Evolutionary conservation across 2,888 invertebrate species (phyloP).

Genomic region (Venustoraphidia nigricollis): DNA sequence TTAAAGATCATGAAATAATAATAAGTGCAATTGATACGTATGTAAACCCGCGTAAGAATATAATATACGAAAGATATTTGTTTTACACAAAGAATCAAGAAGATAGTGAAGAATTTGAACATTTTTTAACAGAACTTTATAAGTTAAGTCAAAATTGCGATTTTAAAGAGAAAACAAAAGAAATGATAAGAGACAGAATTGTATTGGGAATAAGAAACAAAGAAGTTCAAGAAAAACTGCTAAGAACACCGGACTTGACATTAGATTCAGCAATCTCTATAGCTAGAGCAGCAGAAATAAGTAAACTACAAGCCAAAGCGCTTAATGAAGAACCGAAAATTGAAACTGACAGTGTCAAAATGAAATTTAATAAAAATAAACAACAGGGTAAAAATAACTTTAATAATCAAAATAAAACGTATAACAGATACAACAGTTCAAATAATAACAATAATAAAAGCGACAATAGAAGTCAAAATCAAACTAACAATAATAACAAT

Average conservation of each 20-base stretch:
- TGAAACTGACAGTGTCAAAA: too few species aligned
- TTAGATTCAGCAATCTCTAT: neutral
- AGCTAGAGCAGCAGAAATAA: neutral
- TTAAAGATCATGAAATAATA: slow-evolving; percentile 5
- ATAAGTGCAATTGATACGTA: slow-evolving; percentile 8
- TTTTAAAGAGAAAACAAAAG: slow-evolving; percentile 11
- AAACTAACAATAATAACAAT: neutral
- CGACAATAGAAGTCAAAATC: too few species aligned
- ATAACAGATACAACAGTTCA: too few species aligned
- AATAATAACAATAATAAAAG: too few species aligned
- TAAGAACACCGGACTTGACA: slow-evolving; percentile 3
- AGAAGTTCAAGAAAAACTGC: slow-evolving; percentile 10
- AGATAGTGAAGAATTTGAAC: slow-evolving; percentile 13
- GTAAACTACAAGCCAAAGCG: slow-evolving; percentile 18
- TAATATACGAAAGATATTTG: slow-evolving; percentile 9
- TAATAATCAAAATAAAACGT: too few species aligned
- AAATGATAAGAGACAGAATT: slow-evolving; percentile 10
- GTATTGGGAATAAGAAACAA: slow-evolving; percentile 11
- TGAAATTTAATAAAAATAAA: too few species aligned
- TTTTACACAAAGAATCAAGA: slow-evolving; percentile 13
- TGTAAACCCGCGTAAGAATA: slow-evolving; percentile 21
- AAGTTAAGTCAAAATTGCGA: slow-evolving; percentile 12
- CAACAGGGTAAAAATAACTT: too few species aligned
- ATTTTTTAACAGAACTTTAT: slow-evolving; percentile 13
- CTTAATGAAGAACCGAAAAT: too few species aligned